Conservation (phyloP, 2,888 invertebrate genomes). For the Campoletis raptor region DNA sequence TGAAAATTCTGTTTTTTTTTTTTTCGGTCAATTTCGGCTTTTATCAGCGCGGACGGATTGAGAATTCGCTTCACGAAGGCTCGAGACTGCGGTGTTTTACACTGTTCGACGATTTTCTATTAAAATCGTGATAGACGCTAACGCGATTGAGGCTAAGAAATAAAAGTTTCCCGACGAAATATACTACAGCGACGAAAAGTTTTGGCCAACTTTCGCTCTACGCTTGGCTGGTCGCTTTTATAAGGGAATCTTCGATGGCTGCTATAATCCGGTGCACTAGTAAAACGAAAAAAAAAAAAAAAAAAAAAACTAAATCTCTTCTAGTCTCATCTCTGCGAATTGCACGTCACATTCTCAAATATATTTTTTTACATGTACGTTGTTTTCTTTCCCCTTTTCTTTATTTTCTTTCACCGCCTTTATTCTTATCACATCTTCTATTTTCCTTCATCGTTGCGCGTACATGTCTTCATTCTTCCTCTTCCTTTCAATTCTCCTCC, state of each 20-base stretch:
- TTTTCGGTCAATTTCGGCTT: neutral
- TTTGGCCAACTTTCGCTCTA: conserved; percentile 54
- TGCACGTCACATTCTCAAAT: conserved; percentile 37
- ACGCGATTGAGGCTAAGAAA: conserved; percentile 48
- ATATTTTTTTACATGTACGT: conserved; percentile 11
- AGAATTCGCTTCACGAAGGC: conserved; percentile 59
- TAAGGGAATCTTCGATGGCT: conserved; percentile 65
- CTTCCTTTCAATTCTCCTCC: neutral
- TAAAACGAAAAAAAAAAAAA: conserved; percentile 45
- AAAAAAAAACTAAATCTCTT: neutral
- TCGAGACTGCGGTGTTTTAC: conserved; percentile 16
- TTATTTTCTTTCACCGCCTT: conserved; percentile 2
- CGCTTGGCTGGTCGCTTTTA: conserved; percentile 56
- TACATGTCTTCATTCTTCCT: neutral
- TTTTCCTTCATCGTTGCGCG: neutral
- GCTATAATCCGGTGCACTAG: conserved; percentile 34
- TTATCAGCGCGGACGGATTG: conserved; percentile 11
- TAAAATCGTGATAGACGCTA: conserved; percentile 62
- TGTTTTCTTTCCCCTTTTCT: conserved; percentile 17
- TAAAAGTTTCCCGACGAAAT: conserved; percentile 48
- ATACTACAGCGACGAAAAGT: conserved; percentile 46
- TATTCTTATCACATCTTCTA: neutral
- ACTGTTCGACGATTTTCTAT: conserved; percentile 53
- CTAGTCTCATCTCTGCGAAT: conserved; percentile 50
- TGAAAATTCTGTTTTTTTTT: neutral